Percentiles rank a stretch among this genome's conserved stretches.
Conservation (phyloP, 2,113 vertebrate species). For the Ursus arctos region DNA sequence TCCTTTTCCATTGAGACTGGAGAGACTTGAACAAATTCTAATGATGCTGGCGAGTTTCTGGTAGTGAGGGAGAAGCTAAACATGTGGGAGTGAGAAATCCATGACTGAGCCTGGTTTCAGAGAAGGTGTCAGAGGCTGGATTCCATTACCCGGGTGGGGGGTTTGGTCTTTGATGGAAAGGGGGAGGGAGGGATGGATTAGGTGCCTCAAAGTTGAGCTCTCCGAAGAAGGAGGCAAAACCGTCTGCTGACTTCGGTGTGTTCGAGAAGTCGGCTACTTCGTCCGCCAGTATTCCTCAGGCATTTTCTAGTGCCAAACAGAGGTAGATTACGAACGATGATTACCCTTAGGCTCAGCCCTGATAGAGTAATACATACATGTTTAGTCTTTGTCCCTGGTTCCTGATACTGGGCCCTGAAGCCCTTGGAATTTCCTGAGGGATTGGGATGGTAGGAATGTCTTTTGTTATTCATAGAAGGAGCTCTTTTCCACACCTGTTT, state of each 20-base stretch:
- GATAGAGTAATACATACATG: neutral
- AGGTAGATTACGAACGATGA: neutral
- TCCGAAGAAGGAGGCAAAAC: neutral
- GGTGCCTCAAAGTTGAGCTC: neutral
- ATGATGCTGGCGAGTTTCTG: neutral
- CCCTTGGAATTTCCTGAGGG: neutral
- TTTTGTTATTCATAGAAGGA: neutral
- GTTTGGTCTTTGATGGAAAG: neutral
- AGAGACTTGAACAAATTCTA: neutral
- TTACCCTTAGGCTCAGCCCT: neutral
- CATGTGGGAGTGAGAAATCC: neutral
- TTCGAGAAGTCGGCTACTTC: neutral
- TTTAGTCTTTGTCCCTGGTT: neutral
- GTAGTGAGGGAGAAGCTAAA: neutral
- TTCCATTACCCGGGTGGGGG: neutral
- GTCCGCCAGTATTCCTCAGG: neutral
- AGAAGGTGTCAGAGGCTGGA: neutral
- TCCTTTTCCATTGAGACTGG: neutral
- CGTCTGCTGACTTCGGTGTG: neutral
- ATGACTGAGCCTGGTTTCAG: neutral
- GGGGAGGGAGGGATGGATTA: neutral
- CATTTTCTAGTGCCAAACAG: neutral
- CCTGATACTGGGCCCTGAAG: neutral
- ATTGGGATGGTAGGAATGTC: neutral
- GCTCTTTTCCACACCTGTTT: neutral